Percentiles rank a stretch among this genome's conserved stretches.
These are phyloP conservation scores for Phaetusa simplex DNA, from an alignment of 2,113 vertebrate genomes.

Conservation along the genomic window DNA sequence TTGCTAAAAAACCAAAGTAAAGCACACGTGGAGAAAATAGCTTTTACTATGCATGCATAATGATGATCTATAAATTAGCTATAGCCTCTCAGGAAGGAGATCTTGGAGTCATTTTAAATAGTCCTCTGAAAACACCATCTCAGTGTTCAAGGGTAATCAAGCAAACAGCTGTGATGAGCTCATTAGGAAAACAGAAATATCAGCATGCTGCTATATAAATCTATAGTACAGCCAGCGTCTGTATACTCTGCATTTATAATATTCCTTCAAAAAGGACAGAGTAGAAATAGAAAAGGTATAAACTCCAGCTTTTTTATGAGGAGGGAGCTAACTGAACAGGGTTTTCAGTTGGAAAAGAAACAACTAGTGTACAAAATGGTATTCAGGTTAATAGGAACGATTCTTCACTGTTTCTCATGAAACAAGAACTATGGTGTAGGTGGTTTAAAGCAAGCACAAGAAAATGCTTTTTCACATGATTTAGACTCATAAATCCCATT, in stretches of 20 bases:
- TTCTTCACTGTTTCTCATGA: background rate
- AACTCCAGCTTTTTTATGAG: background rate
- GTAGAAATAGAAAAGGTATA: background rate
- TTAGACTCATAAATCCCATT: background rate
- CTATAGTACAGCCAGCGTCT: background rate
- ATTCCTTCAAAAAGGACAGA: background rate
- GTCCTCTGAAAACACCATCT: background rate
- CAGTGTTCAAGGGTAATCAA: conserved; percentile 31
- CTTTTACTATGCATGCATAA: background rate
- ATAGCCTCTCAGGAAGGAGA: background rate
- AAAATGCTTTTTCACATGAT: background rate
- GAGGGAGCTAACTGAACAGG: background rate
- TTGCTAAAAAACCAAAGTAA: background rate
- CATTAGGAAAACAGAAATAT: conserved; percentile 29
- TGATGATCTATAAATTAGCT: background rate
- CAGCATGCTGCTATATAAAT: conserved; percentile 3
- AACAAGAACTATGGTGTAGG: background rate
- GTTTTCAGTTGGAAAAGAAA: background rate
- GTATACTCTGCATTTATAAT: background rate
- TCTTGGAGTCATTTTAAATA: background rate
- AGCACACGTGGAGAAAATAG: background rate
- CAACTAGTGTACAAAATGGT: background rate
- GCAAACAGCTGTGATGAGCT: conserved; percentile 22
- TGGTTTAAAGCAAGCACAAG: background rate
- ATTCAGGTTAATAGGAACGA: background rate